Evolutionary conservation across 2,888 invertebrate genomes (phyloP).

Genomic region (Pyrocoelia pectoralis): DNA sequence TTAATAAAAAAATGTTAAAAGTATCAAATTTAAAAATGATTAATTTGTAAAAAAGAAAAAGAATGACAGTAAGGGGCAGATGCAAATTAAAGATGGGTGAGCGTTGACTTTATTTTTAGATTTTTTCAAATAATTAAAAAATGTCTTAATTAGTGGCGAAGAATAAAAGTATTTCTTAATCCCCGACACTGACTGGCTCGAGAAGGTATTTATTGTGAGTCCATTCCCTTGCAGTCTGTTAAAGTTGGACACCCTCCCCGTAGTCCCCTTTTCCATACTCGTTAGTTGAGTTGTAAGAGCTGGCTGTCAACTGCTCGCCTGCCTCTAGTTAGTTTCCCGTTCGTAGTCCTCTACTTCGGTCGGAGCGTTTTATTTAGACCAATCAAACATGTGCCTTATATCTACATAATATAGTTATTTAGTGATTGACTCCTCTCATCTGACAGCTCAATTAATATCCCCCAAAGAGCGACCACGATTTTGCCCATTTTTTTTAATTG

Average conservation of each 20-base stretch:
- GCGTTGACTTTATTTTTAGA: too few species aligned
- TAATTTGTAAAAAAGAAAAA: too few species aligned
- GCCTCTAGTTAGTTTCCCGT: slow-evolving; percentile 58
- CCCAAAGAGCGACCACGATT: not conserved
- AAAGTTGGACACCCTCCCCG: slow-evolving; percentile 51
- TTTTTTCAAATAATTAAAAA: not conserved
- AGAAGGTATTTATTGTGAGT: slow-evolving; percentile 52
- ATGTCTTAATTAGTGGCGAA: not conserved
- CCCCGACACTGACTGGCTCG: slow-evolving; percentile 53
- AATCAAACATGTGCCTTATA: slow-evolving; percentile 48
- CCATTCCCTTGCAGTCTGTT: slow-evolving; percentile 53
- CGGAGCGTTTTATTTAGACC: slow-evolving; percentile 41
- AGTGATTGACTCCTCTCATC: slow-evolving; percentile 28
- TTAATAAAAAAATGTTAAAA: too few species aligned
- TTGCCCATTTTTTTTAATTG: not conserved
- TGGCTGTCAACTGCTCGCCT: slow-evolving; percentile 59
- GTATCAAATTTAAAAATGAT: too few species aligned
- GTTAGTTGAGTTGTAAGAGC: slow-evolving; percentile 63
- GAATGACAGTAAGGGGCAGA: too few species aligned
- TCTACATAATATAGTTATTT: slow-evolving; percentile 17
- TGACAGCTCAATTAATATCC: slow-evolving; percentile 26
- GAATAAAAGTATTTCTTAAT: slow-evolving; percentile 9
- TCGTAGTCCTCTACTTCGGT: slow-evolving; percentile 44
- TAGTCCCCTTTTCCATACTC: slow-evolving; percentile 53
- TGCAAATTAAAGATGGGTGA: too few species aligned